Percentiles rank a stretch among this genome's conserved stretches.
Evolutionary conservation across 2,888 invertebrate genomes (phyloP).

Genomic region (Pterostichus madidus): DNA sequence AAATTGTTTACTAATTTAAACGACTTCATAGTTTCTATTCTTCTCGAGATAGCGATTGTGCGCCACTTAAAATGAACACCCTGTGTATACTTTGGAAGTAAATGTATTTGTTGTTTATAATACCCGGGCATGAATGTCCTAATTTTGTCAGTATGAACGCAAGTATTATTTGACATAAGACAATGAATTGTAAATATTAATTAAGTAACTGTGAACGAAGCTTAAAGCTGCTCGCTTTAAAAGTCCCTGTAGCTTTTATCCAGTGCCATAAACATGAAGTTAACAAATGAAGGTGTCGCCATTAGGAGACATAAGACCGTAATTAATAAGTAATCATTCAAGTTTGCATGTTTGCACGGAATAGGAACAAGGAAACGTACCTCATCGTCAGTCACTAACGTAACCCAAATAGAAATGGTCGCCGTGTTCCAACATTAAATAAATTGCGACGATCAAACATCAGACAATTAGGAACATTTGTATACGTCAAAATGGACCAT

Average conservation of each 20-base stretch:
- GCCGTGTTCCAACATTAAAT: not conserved
- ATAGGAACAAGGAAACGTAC: conserved; percentile 22
- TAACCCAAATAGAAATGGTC: conserved; percentile 24
- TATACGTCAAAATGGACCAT: conserved; percentile 18
- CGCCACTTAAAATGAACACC: too few species aligned
- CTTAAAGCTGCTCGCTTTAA: too few species aligned
- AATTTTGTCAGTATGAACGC: too few species aligned
- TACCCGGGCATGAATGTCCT: too few species aligned
- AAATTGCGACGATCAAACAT: conserved; percentile 23
- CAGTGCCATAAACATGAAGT: conserved; percentile 18
- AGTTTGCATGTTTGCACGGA: conserved; percentile 34
- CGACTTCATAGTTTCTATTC: too few species aligned
- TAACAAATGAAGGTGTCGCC: conserved; percentile 14
- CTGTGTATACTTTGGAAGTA: too few species aligned
- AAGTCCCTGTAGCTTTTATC: not conserved
- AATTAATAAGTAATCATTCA: conserved; percentile 44
- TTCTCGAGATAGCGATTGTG: too few species aligned
- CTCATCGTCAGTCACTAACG: conserved; percentile 15
- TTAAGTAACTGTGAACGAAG: too few species aligned
- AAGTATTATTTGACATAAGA: too few species aligned
- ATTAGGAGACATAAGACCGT: conserved; percentile 18
- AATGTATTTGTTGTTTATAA: too few species aligned
- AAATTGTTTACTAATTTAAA: too few species aligned
- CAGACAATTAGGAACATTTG: conserved; percentile 15
- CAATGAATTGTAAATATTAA: too few species aligned